phyloP scores from a whole-genome alignment of 2,888 invertebrate genomes.

The Nephrotoma guestfalica region DNA sequence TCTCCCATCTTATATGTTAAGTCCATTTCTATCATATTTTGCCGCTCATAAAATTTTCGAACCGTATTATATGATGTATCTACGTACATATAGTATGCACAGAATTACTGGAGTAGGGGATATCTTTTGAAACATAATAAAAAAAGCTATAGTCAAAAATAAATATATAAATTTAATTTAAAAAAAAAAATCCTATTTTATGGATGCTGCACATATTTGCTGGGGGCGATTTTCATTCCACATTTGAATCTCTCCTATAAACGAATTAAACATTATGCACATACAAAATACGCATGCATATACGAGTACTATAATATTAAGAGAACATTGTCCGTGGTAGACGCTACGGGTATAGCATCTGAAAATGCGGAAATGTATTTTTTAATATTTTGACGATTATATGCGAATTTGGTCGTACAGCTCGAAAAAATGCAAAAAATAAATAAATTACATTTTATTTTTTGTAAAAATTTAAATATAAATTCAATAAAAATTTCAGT shows the following conservation, averaged over 20 bases:
- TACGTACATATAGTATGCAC: neutral
- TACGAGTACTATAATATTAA: neutral
- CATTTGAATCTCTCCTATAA: no score
- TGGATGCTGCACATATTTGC: neutral
- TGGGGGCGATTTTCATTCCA: neutral
- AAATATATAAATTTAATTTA: neutral
- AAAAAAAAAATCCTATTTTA: neutral
- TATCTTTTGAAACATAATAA: no score
- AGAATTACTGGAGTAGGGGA: no score
- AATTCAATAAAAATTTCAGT: neutral
- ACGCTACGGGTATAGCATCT: neutral
- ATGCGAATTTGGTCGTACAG: neutral
- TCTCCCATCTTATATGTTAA: neutral
- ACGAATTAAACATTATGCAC: no score
- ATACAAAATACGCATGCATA: neutral
- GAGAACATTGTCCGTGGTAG: neutral
- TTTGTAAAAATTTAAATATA: neutral
- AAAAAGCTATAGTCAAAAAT: neutral
- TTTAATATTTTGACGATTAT: neutral
- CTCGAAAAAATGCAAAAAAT: neutral
- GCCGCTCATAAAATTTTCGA: neutral
- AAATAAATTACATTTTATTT: neutral
- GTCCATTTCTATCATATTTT: neutral
- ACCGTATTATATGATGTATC: neutral
- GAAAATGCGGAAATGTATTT: neutral